Evolutionary conservation across 2,113 vertebrate species (phyloP), one percentile per base, ranked within the genome.

Genomic region (Pimephales promelas): DNA sequence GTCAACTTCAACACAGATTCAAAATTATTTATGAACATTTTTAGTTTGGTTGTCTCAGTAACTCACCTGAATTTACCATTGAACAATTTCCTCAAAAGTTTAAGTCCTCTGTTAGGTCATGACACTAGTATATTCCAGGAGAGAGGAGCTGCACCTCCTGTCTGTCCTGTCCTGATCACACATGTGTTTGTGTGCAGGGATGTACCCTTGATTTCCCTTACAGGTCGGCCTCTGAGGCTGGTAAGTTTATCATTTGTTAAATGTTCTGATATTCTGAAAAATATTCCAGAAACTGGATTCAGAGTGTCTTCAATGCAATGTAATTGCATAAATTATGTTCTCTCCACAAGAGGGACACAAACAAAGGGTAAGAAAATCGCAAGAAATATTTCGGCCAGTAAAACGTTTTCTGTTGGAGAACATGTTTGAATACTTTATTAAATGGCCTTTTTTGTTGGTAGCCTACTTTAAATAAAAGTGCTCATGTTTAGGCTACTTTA

Each of bases 331-430:
- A 36, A 36, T 68, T 5, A 68, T 68, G 64, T 45, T 71, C 40
- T 71, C 34, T 71, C 68, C 40, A 14, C 40, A 71, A 71, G 68
- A 71, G 40, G 36, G 22, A 71, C 68, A 45, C 68, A 43, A 7
- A 71, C 40, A 71, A 45, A 71, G 11, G 10, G 0, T 5, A 71
- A 40, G 5, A 5, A 10, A n/a, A 64, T 13, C 31, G 26, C 24
- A 31, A 54, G 2, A 20, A 20, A 54, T 79, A 96, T 94, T 94
- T 59, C 10, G n/a, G 22, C 8, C 22, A 57, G 3, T 10, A 36
- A 66, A 66, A 66, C 4, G 6, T 18, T 34, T 34, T 54, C 16
- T 36, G 2, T 36, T 22, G 18, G 31, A 68, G 31, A 68, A 40
- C 31, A 68, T 68, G 18, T 36, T 66, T 54, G 52, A 54, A 54